Conservation (phyloP, 2,113 vertebrate species). For the Periophthalmus modestus region DNA sequence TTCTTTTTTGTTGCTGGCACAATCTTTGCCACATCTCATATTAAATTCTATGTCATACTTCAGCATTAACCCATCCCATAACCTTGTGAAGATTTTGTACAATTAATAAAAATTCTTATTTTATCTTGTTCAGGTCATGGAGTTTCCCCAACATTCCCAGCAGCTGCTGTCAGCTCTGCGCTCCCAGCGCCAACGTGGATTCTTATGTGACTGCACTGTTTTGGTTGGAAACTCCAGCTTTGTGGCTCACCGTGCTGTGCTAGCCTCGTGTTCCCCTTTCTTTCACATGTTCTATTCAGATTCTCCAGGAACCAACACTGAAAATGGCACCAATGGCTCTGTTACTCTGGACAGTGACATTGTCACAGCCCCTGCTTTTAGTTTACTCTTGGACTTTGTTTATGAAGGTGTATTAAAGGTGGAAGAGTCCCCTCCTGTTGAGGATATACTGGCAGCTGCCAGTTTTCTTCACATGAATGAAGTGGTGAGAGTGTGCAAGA, state of each 20-base stretch:
- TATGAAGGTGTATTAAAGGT: conserved; percentile 89
- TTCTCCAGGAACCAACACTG: conserved; percentile 65
- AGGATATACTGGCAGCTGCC: conserved; percentile 92
- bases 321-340: conserved; percentile 57
- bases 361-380: conserved; percentile 88
- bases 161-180: conserved; percentile 86
- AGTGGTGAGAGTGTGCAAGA: conserved; percentile 93
- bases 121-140: conserved; percentile 74
- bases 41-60: background rate
- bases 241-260: conserved; percentile 87
- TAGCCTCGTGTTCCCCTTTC: conserved; percentile 92
- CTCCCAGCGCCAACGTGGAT: conserved; percentile 88
- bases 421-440: conserved; percentile 81
- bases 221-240: conserved; percentile 86
- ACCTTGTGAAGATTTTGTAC: no score
- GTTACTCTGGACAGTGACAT: conserved; percentile 90
- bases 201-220: conserved; percentile 92
- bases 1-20: no score
- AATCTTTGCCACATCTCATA: no score
- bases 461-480: conserved; percentile 97
- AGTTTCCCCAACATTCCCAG: conserved; percentile 91
- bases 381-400: conserved; percentile 91
- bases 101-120: background rate
- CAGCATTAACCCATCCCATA: no score
- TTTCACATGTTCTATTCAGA: conserved; percentile 96